Evolutionary conservation across 2,113 vertebrate genomes (phyloP).

Genomic region (Dicerorhinus sumatrensis): DNA sequence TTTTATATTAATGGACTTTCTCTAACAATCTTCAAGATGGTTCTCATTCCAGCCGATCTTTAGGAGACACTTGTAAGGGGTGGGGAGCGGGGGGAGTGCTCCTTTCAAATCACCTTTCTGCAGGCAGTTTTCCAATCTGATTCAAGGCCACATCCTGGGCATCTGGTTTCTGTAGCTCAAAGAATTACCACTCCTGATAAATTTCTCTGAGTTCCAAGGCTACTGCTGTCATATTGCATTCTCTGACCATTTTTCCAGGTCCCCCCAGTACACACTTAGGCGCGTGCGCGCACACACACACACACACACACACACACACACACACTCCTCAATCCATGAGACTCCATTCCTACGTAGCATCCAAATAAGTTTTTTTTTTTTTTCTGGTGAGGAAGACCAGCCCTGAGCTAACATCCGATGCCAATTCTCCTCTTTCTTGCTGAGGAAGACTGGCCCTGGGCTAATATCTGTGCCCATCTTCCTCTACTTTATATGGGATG

Average conservation of each 20-base stretch:
- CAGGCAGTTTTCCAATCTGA: constrained; percentile 59
- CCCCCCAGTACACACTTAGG: not conserved
- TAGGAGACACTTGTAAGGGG: not conserved
- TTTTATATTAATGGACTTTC: constrained; percentile 8
- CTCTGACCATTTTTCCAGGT: constrained; percentile 67
- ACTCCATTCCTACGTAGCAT: not conserved
- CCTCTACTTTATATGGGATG: too few relatives aligned
- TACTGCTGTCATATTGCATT: constrained; percentile 69
- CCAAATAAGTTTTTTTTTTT: not conserved
- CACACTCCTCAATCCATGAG: not conserved
- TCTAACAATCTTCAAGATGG: not conserved
- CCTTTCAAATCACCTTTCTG: constrained; percentile 66
- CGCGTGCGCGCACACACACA: not conserved
- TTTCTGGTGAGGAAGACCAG: too few relatives aligned
- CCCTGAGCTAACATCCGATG: too few relatives aligned
- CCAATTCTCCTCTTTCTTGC: too few relatives aligned
- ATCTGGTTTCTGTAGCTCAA: constrained; percentile 69
- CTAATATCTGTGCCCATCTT: too few relatives aligned
- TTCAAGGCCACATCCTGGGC: constrained; percentile 66
- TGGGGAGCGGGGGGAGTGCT: not conserved
- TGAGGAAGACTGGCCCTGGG: too few relatives aligned
- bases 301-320: not conserved
- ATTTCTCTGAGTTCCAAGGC: constrained; percentile 50
- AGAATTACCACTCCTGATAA: constrained; percentile 61
- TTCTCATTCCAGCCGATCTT: constrained; percentile 15